A percentile compares a stretch with the other conserved stretches of the same genome.
phyloP scores from a whole-genome alignment of 2,797 vertebrate species.

The Myotis vivesi region DNA sequence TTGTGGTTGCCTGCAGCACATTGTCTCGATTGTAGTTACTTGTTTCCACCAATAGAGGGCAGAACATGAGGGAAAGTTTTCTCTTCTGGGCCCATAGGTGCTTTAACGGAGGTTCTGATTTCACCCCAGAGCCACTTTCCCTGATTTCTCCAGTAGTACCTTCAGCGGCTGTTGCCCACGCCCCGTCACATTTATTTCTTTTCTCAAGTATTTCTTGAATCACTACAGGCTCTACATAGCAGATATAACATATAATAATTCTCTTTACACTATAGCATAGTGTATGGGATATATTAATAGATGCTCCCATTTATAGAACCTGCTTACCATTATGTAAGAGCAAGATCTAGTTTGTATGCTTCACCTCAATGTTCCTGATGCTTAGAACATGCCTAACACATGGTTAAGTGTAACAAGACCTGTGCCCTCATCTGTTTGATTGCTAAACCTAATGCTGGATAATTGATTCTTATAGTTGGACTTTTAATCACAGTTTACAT shows the following conservation, averaged over 20 bases:
- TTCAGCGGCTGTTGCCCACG: neutral
- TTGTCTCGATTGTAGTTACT: neutral
- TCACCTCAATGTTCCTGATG: rapidly evolving
- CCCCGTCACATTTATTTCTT: neutral
- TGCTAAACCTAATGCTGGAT: neutral
- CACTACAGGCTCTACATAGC: neutral
- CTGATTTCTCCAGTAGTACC: neutral
- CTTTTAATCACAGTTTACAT: slow-evolving; percentile 9
- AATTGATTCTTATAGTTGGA: neutral
- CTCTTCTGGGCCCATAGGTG: neutral
- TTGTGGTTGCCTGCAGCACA: no score
- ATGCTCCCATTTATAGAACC: neutral
- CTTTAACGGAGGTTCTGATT: neutral
- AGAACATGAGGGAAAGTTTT: neutral
- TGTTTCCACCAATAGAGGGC: neutral
- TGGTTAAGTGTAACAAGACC: neutral
- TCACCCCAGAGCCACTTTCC: neutral
- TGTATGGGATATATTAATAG: neutral
- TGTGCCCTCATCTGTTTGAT: neutral
- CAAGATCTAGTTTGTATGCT: neutral
- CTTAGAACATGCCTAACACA: neutral
- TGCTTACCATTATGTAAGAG: neutral
- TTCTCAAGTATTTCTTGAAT: neutral
- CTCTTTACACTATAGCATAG: neutral
- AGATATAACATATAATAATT: neutral